These are phyloP conservation scores for Mimachlamys varia DNA, from an alignment of 2,888 invertebrate species.

Conservation along the genomic window DNA sequence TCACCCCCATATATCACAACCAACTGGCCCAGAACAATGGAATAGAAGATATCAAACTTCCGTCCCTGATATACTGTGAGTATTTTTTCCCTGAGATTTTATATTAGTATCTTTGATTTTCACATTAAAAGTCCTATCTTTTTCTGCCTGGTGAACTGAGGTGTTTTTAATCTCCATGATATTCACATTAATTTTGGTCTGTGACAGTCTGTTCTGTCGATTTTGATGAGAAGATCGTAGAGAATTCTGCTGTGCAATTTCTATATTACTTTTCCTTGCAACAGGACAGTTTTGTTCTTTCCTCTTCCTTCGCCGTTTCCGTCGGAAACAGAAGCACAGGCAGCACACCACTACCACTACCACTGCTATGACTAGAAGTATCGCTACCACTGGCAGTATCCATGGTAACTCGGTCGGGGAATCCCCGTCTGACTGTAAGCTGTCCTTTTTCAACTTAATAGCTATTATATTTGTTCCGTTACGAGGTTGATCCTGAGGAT, in stretches of 20 bases:
- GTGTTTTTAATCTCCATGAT: slow-evolving; percentile 62
- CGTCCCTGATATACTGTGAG: slow-evolving; percentile 58
- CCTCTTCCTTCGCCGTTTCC: slow-evolving; percentile 46
- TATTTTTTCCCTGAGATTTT: slow-evolving; percentile 60
- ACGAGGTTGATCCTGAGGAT: slow-evolving; percentile 55
- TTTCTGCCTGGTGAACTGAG: slow-evolving; percentile 55
- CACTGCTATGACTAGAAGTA: slow-evolving; percentile 54
- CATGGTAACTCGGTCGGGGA: slow-evolving; percentile 42
- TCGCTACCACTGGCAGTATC: slow-evolving; percentile 55
- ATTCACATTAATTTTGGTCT: slow-evolving; percentile 52
- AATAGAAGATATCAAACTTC: slow-evolving; percentile 60
- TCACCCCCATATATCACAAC: slow-evolving; percentile 33
- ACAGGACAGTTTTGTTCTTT: not conserved
- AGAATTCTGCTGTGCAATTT: slow-evolving; percentile 62
- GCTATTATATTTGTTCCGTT: slow-evolving; percentile 74
- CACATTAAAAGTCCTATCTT: slow-evolving; percentile 57
- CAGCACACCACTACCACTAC: slow-evolving; percentile 53
- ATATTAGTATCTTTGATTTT: slow-evolving; percentile 63
- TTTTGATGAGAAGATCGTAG: slow-evolving; percentile 43
- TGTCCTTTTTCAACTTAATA: slow-evolving; percentile 39
- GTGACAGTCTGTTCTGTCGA: slow-evolving; percentile 48
- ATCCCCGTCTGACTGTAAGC: not conserved
- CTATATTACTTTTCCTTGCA: slow-evolving; percentile 60
- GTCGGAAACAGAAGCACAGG: slow-evolving; percentile 53
- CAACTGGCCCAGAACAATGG: slow-evolving; percentile 6